Conservation (phyloP, 53 echinoderm and acorn worm genomes). For the Patiria pectinifera region DNA sequence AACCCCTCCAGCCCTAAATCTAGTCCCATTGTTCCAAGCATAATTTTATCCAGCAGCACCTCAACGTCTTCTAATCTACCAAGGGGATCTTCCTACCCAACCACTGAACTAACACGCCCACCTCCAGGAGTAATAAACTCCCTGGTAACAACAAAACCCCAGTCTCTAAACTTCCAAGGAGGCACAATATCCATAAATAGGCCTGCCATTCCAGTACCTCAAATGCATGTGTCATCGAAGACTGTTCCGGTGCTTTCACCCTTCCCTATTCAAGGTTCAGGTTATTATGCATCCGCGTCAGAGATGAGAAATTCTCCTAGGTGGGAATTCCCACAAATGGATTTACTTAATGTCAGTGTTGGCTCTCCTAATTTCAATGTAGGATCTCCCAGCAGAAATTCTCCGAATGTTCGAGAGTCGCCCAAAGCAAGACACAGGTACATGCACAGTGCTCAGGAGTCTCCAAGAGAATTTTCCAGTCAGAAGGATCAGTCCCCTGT, state of each 20-base stretch:
- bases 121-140: slow-evolving; percentile 37
- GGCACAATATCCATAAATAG: slow-evolving; percentile 84
- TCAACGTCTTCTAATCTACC: slow-evolving; percentile 20
- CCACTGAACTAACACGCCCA: slow-evolving; percentile 60
- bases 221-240: slow-evolving; percentile 47
- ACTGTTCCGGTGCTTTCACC: slow-evolving; percentile 59
- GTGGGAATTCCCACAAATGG: slow-evolving; percentile 4
- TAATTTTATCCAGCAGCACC: slow-evolving; percentile 40
- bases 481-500: slow-evolving; percentile 33
- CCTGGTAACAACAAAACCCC: slow-evolving; percentile 31
- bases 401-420: slow-evolving; percentile 12
- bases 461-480: slow-evolving; percentile 24
- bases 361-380: slow-evolving; percentile 7
- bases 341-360: slow-evolving; percentile 19
- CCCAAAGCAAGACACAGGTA: slow-evolving; percentile 9
- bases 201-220: slow-evolving; percentile 56
- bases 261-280: slow-evolving; percentile 21
- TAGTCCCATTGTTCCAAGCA: slow-evolving; percentile 40
- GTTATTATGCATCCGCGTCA: neutral
- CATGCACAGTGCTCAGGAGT: slow-evolving; percentile 2
- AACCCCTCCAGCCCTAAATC: slow-evolving; percentile 43
- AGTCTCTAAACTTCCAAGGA: slow-evolving; percentile 83
- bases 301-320: slow-evolving; percentile 35
- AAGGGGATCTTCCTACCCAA: slow-evolving; percentile 32
- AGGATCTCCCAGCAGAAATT: slow-evolving; percentile 39